These are phyloP conservation scores for Lepidurus couesii DNA, from an alignment of 1,140 invertebrate genomes.

Conservation along the genomic window DNA sequence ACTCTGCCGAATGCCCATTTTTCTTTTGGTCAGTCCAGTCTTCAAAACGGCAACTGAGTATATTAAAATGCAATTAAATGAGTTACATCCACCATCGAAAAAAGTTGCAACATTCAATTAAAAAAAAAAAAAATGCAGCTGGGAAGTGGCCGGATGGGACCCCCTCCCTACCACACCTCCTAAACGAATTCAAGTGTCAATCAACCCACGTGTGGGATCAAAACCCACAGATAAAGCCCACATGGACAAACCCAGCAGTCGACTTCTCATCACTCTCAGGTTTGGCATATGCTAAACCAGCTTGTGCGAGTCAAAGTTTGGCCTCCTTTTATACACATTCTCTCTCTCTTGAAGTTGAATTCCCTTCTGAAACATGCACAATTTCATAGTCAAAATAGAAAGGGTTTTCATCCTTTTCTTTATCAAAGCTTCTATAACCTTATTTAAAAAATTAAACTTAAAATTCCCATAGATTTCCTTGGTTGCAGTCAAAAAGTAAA, in stretches of 20 bases:
- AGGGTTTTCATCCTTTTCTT: no score
- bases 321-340: not conserved
- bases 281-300: not conserved
- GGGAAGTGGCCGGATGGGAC: not conserved
- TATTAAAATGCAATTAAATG: no score
- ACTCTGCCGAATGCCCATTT: no score
- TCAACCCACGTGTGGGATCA: not conserved
- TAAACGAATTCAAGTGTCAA: conserved; percentile 6
- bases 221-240: not conserved
- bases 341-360: not conserved
- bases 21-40: no score
- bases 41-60: no score
- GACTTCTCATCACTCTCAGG: not conserved
- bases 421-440: no score
- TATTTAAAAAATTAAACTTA: no score
- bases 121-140: not conserved
- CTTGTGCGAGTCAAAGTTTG: not conserved
- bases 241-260: not conserved
- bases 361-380: not conserved
- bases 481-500: no score
- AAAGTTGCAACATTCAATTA: no score
- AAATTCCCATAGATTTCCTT: no score
- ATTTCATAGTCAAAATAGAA: not conserved
- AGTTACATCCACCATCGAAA: no score
- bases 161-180: not conserved